A percentile compares a stretch with the other conserved stretches of the same genome.
These are phyloP conservation scores for Julus scanicus DNA, from an alignment of 2,888 invertebrate species.

Conservation along the genomic window DNA sequence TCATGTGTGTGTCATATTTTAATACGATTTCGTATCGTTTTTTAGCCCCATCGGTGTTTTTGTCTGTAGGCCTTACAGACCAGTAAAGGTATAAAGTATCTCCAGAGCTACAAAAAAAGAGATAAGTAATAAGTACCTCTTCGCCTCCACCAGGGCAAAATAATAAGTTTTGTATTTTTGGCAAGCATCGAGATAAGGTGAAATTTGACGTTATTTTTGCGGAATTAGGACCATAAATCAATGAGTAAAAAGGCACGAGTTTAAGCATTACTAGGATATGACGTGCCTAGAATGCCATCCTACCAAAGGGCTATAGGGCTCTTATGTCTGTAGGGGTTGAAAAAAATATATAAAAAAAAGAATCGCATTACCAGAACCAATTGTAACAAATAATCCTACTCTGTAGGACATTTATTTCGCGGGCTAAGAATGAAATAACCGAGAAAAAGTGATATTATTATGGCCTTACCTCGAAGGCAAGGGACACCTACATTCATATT, in stretches of 20 bases:
- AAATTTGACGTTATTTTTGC: not conserved
- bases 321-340: not conserved
- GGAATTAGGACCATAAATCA: constrained; percentile 7
- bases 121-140: no score
- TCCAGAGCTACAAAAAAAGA: no score
- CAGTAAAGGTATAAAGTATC: no score
- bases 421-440: not conserved
- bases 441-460: not conserved
- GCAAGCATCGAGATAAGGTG: not conserved
- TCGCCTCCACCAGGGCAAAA: no score
- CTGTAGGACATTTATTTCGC: not conserved
- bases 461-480: not conserved
- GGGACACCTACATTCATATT: not conserved
- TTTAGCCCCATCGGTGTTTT: no score
- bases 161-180: no score
- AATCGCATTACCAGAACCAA: not conserved
- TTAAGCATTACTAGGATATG: not conserved
- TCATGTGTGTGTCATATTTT: no score
- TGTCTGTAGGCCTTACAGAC: no score
- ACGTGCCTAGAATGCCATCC: not conserved
- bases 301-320: not conserved
- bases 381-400: not conserved
- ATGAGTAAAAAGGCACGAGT: not conserved
- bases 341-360: not conserved
- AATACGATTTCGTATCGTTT: no score